These are phyloP conservation scores for Petrolisthes manimaculis DNA, from an alignment of 2,888 invertebrate genomes.

Conservation along the genomic window DNA sequence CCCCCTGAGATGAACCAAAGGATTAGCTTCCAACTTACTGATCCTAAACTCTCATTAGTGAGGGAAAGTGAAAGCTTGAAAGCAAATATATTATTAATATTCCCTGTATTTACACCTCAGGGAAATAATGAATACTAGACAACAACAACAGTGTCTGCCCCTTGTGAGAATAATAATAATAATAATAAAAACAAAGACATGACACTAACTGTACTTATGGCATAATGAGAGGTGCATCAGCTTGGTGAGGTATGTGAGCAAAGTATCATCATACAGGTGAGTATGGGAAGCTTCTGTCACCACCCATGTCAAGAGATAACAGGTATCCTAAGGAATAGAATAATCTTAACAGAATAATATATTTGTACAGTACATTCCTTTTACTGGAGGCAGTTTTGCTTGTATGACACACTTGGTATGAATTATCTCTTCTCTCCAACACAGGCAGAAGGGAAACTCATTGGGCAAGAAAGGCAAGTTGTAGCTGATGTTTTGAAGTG, in stretches of 20 bases:
- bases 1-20: no score
- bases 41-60: no score
- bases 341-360: neutral
- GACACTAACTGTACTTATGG: no score
- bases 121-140: no score
- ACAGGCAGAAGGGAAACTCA: constrained; percentile 10
- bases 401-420: neutral
- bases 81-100: no score
- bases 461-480: constrained; percentile 3
- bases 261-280: neutral
- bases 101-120: no score
- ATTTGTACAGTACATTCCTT: neutral
- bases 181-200: no score
- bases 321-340: neutral
- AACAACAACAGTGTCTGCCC: no score
- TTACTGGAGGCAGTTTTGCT: neutral
- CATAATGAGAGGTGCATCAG: neutral
- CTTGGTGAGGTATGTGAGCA: neutral
- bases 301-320: neutral
- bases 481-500: neutral
- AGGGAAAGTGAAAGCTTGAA: no score
- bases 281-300: neutral
- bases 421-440: neutral
- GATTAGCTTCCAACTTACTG: no score
- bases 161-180: no score